phyloP scores from a whole-genome alignment of 2,797 vertebrate genomes.

The Sebastiscus tertius region DNA sequence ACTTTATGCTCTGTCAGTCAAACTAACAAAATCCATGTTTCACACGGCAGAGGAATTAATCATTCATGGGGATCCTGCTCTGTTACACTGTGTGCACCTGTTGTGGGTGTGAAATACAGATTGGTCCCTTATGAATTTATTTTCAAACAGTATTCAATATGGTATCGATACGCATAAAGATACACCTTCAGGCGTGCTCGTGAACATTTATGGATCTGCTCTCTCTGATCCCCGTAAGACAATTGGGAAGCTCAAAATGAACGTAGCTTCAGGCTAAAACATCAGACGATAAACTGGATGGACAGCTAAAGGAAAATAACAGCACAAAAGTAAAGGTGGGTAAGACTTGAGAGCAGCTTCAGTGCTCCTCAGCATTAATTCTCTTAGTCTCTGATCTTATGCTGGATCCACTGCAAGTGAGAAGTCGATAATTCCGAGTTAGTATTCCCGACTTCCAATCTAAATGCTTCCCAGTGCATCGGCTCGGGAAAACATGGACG shows the following conservation, averaged over 20 bases:
- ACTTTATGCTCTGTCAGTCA: slow-evolving; percentile 18
- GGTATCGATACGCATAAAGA: neutral
- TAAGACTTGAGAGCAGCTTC: neutral
- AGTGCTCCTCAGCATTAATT: neutral
- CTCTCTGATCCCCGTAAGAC: neutral
- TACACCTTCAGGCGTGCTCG: neutral
- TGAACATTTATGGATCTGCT: neutral
- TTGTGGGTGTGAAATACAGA: neutral
- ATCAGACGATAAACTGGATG: neutral
- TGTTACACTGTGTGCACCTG: neutral
- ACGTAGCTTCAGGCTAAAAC: neutral
- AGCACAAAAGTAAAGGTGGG: neutral
- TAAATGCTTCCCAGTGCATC: neutral
- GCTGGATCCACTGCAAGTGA: too few relatives aligned
- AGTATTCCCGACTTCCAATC: too few relatives aligned
- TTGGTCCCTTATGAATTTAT: neutral
- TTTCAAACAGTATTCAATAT: neutral
- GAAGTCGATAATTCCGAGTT: too few relatives aligned
- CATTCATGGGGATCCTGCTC: neutral
- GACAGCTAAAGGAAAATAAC: neutral
- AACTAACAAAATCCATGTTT: slow-evolving; percentile 22
- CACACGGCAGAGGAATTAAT: neutral
- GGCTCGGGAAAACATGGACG: neutral
- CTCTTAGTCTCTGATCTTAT: neutral
- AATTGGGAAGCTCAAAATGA: neutral